Evolutionary conservation across 2,113 vertebrate species (phyloP), one percentile per base, ranked within the genome.

Genomic region (Pavo muticus): DNA sequence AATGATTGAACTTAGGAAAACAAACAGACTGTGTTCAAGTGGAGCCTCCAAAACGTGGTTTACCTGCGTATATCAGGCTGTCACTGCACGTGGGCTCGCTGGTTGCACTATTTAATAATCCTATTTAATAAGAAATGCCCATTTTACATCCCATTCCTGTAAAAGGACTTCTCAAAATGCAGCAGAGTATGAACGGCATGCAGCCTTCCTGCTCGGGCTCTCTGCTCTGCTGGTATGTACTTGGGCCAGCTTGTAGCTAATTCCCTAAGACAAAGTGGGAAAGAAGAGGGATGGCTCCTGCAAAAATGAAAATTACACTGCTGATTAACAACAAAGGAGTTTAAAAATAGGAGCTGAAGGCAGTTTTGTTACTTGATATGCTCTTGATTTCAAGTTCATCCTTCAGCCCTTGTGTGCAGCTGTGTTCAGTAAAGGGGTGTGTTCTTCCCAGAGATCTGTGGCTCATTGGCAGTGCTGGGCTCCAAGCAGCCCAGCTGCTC

Each of bases 41-140:
- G 61, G 68, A 37, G 52, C 64, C 4, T 67, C 37, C 6, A 56
- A 37, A 35, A 25, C 17, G 14, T 21, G 15, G 6, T 65, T 9
- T 11, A 15, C 4, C 8, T 35, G 7, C 17, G 8, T 71, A 42
- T 54, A 29, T 59, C 15, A 15, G 14, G 18, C 30, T 48, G 48
- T 44, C 23, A 13, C 14, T 40, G 0, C 0, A 12, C 6, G 11
- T 39, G 0, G 0, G 17, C 35, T 78, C 71, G 30, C 70, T 0
- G 0, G 8, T 57, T 88, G 82, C 8, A 40, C n/a, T 48, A 2
- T 69, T 64, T 52, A 35, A 13, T 78, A 45, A 35, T 27, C 8
- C 30, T 59, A 35, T 35, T 35, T 35, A 35, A 35, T 35, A 10
- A 48, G 1, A 29, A 71, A 48, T 50, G 29, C 30, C 20, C 13